A percentile compares a stretch with the other conserved stretches of the same genome.
These are phyloP conservation scores for Athalia circularis DNA, from an alignment of 2,888 invertebrate species.

Conservation along the genomic window DNA sequence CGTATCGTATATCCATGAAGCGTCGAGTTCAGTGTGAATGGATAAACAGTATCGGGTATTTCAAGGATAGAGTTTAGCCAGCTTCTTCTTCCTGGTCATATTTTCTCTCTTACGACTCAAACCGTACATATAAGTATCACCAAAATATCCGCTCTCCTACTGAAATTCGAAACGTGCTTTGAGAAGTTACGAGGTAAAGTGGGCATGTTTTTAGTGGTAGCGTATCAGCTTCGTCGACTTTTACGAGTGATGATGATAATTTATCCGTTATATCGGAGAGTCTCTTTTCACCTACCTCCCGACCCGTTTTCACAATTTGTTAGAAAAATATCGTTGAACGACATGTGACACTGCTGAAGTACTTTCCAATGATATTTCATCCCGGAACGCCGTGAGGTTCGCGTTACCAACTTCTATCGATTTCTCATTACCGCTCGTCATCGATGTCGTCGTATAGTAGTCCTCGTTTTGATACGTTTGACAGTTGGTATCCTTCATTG, in stretches of 20 bases:
- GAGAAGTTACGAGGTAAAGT: too few relatives aligned
- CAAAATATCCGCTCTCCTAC: too few relatives aligned
- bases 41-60: not conserved
- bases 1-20: conserved; percentile 17
- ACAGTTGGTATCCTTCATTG: not conserved
- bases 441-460: too few relatives aligned
- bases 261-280: too few relatives aligned
- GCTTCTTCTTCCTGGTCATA: too few relatives aligned
- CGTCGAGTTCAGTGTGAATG: conserved; percentile 8
- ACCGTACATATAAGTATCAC: too few relatives aligned
- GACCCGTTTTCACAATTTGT: not conserved
- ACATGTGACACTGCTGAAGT: conserved; percentile 13
- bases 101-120: too few relatives aligned
- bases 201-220: too few relatives aligned
- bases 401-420: not conserved
- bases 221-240: too few relatives aligned
- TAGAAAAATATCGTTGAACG: not conserved
- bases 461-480: not conserved
- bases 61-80: too few relatives aligned
- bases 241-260: too few relatives aligned
- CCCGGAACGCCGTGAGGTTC: not conserved
- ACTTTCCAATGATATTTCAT: not conserved
- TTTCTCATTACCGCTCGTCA: conserved; percentile 34
- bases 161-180: too few relatives aligned
- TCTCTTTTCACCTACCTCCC: not conserved